phyloP scores from a whole-genome alignment of 2,797 vertebrate genomes.

The Crax fasciolata region DNA sequence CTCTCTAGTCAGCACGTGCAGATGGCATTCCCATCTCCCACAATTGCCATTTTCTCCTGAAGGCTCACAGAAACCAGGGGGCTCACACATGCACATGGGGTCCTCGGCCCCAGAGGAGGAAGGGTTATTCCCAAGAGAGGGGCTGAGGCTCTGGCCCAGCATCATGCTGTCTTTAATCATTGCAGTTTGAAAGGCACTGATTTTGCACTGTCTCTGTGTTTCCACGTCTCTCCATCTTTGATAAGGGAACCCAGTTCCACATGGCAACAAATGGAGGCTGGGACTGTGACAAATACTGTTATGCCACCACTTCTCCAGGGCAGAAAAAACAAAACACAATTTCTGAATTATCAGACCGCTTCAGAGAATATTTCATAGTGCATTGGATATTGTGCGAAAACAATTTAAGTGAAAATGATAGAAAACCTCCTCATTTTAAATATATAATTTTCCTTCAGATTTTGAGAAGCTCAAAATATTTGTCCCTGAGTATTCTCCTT shows the following conservation, averaged over 20 bases:
- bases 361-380: background rate
- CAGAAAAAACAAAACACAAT: background rate
- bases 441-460: background rate
- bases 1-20: background rate
- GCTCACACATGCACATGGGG: rapidly evolving
- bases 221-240: background rate
- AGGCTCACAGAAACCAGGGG: background rate
- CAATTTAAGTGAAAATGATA: background rate
- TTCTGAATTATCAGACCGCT: background rate
- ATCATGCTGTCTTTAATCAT: too few relatives aligned
- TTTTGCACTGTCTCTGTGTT: background rate
- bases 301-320: background rate
- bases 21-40: background rate
- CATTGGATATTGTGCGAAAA: background rate
- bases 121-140: background rate
- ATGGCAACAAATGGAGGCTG: background rate
- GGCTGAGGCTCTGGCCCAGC: background rate
- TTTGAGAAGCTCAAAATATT: background rate
- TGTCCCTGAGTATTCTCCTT: background rate
- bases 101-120: background rate
- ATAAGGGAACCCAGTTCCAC: background rate
- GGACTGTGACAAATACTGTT: background rate
- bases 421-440: background rate
- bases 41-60: background rate
- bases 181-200: background rate